These are phyloP conservation scores for Chascanopsetta lugubris DNA, from an alignment of 2,113 vertebrate genomes.

Conservation along the genomic window DNA sequence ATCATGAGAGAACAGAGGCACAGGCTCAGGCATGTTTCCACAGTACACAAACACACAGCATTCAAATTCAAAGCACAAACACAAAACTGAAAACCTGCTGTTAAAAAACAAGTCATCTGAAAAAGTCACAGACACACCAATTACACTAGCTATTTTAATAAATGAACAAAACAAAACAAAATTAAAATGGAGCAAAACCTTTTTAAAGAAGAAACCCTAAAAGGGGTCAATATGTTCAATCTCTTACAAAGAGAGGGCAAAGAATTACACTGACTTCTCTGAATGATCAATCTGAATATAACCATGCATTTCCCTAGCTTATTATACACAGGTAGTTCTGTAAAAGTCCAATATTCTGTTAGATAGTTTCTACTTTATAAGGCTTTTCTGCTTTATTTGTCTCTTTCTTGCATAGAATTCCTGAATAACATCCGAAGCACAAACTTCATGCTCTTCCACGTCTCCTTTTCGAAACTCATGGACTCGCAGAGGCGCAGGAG, in stretches of 20 bases:
- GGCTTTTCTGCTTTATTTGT: slow-evolving; percentile 48
- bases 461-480: slow-evolving; percentile 15
- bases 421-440: slow-evolving; percentile 30
- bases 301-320: slow-evolving; percentile 18
- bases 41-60: slow-evolving; percentile 34
- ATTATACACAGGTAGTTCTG: slow-evolving; percentile 23
- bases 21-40: slow-evolving; percentile 31
- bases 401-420: slow-evolving; percentile 69
- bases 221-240: slow-evolving; percentile 64
- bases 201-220: slow-evolving; percentile 56
- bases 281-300: slow-evolving; percentile 33
- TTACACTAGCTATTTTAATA: slow-evolving; percentile 19
- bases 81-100: slow-evolving; percentile 16
- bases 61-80: slow-evolving; percentile 34
- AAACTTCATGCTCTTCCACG: background rate
- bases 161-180: slow-evolving; percentile 38
- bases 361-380: slow-evolving; percentile 44
- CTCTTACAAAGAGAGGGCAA: slow-evolving; percentile 81
- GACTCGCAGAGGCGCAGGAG: slow-evolving; percentile 35
- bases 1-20: slow-evolving; percentile 13
- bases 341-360: slow-evolving; percentile 30
- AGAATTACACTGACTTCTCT: slow-evolving; percentile 32
- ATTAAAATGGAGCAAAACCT: slow-evolving; percentile 50
- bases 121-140: slow-evolving; percentile 25
- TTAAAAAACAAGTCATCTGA: slow-evolving; percentile 23